These are phyloP conservation scores for Arvicanthis niloticus DNA, from an alignment of 2,113 vertebrate species.

Conservation along the genomic window DNA sequence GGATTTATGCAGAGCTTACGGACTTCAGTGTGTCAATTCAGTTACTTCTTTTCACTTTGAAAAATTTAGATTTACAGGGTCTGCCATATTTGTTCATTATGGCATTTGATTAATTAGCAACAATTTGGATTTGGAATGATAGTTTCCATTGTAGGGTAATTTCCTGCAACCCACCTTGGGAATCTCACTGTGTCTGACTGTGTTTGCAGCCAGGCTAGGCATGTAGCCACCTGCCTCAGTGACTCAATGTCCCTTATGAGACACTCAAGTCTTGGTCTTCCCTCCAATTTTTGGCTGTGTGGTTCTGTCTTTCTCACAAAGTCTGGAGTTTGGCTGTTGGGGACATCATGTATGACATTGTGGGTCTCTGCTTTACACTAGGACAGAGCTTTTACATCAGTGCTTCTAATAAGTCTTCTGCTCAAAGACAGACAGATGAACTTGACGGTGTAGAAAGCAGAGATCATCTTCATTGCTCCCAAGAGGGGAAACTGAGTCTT, in stretches of 20 bases:
- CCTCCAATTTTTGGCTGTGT: background rate
- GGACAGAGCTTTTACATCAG: background rate
- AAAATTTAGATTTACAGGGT: background rate
- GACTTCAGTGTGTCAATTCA: background rate
- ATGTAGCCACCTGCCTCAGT: accelerated
- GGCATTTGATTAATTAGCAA: background rate
- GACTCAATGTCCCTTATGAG: background rate
- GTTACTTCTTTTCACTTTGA: background rate
- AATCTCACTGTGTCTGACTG: too few relatives aligned
- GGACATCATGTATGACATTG: background rate
- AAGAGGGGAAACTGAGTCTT: background rate
- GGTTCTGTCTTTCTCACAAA: background rate
- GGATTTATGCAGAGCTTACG: background rate
- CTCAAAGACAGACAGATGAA: background rate
- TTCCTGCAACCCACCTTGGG: background rate
- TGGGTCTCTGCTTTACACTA: background rate
- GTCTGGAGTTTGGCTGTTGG: too few relatives aligned
- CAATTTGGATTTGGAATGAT: background rate
- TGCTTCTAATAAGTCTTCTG: background rate
- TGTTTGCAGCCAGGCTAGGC: background rate
- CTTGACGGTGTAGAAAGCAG: background rate
- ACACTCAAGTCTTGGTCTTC: background rate
- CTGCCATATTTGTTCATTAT: background rate
- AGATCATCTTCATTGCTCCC: background rate
- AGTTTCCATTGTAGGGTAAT: background rate